Evolutionary conservation across 92 coral and sea anemone genomes (phyloP), one percentile per base, ranked within the genome.

Genomic region (Palythoa heliodiscus): DNA sequence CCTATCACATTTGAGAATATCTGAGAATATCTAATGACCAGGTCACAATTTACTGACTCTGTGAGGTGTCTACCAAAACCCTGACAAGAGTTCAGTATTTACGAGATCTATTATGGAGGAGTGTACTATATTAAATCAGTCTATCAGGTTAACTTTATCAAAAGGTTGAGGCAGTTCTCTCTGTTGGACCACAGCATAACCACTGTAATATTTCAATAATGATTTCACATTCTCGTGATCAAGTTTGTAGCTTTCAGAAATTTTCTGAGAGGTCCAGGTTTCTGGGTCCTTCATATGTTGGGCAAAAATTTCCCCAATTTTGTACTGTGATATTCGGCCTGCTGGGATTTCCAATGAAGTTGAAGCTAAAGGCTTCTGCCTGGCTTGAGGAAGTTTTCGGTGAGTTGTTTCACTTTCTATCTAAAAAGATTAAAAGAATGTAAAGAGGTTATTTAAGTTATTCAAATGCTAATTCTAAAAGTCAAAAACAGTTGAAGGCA

Each of bases 231-330:
- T 87, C 55, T 89, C 84, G 43, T 89, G 61, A 78, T 91, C 88
- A 16, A 96, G 93, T 86, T 94, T 77, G 86, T 94, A 96, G 70
- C 88, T 91, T 68, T 88, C 83, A 6, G 98, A 93, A 16, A 96
- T 90, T 71, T 91, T 92, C 40, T 87, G 86, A 4, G 84, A 86
- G 13, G 91, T 93, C 99, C 99, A 96, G 69, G 82, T 91, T 16
- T 85, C 78, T 40, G 99, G 98, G 12, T 89, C 85, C 40, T 64
- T 75, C 89, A 91, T 61, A 57, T 90, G 92, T 25, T 72, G 91
- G 1, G 80, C 89, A 86, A 96, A 94, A 73, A 96, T 90, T 83
- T 94, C 94, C 47, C 88, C 84, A 63, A 96, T 71, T 57, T 87
- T 87, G 14, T 87, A 80, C 2, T 90, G 78, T 20, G 94, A 79